Conservation (phyloP, 2,888 invertebrate genomes). For the Drosophila vallismaia region DNA sequence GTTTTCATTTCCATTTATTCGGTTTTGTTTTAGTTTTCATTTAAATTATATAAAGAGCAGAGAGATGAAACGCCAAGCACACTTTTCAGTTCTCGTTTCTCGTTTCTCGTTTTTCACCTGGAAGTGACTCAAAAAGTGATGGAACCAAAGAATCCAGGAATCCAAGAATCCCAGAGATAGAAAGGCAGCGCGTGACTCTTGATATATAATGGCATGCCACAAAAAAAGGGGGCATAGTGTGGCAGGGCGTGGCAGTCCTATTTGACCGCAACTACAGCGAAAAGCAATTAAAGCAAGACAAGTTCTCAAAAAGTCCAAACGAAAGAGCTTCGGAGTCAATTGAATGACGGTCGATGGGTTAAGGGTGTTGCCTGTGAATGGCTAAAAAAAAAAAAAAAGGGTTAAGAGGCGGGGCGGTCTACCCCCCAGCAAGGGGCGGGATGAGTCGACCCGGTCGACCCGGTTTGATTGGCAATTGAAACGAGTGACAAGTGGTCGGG, state of each 20-base stretch:
- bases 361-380: too few species aligned
- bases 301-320: slow-evolving; percentile 31
- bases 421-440: too few species aligned
- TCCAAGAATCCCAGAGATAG: slow-evolving; percentile 11
- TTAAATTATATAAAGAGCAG: slow-evolving; percentile 51
- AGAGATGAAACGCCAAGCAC: slow-evolving; percentile 7
- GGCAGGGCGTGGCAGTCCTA: slow-evolving; percentile 4
- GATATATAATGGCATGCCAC: slow-evolving; percentile 38
- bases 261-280: slow-evolving; percentile 67
- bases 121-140: not conserved
- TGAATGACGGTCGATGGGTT: not conserved
- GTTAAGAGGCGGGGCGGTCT: too few species aligned
- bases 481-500: slow-evolving; percentile 30
- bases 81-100: slow-evolving; percentile 36
- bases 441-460: not conserved
- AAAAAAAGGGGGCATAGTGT: not conserved
- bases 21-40: slow-evolving; percentile 45
- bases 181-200: slow-evolving; percentile 17
- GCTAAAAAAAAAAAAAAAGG: too few species aligned
- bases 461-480: slow-evolving; percentile 31
- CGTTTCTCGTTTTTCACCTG: slow-evolving; percentile 44
- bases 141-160: not conserved
- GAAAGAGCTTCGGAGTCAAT: slow-evolving; percentile 5
- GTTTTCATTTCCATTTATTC: slow-evolving; percentile 9
- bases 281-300: slow-evolving; percentile 70